phyloP scores from a whole-genome alignment of 2,797 vertebrate species.

The Allobates femoralis region DNA sequence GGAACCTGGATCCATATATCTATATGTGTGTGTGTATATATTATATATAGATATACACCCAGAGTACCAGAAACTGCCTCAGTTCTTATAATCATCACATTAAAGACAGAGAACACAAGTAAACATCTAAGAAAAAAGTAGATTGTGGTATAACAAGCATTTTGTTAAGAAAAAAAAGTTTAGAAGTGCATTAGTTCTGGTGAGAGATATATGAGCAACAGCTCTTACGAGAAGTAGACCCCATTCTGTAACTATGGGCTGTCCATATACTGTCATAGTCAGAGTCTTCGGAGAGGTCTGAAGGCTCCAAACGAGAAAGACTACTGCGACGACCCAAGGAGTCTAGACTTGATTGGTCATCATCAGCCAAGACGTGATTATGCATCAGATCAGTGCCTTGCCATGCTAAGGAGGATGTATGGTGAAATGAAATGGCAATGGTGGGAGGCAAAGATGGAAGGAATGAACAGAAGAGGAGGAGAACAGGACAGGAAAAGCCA shows the following conservation, averaged over 20 bases:
- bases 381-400: slow-evolving; percentile 99
- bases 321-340: slow-evolving; percentile 94
- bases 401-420: slow-evolving; percentile 91
- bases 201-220: slow-evolving; percentile 95
- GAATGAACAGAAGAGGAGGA: slow-evolving; percentile 73
- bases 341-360: slow-evolving; percentile 93
- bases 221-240: slow-evolving; percentile 97
- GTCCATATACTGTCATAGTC: slow-evolving; percentile 99
- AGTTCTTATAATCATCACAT: slow-evolving; percentile 86
- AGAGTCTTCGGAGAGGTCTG: slow-evolving; percentile 99
- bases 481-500: slow-evolving; percentile 78
- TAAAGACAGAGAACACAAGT: slow-evolving; percentile 89
- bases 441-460: slow-evolving; percentile 77
- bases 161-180: slow-evolving; percentile 86
- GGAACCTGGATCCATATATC: slow-evolving; percentile 71
- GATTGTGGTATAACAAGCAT: slow-evolving; percentile 91
- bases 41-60: slow-evolving; percentile 57
- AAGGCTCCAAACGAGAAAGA: slow-evolving; percentile 92
- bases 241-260: slow-evolving; percentile 99
- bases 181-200: slow-evolving; percentile 90
- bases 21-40: too few species aligned
- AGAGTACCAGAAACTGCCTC: slow-evolving; percentile 75
- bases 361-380: slow-evolving; percentile 98
- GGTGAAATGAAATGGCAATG: slow-evolving; percentile 78
- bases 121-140: slow-evolving; percentile 85